Conservation (phyloP, 2,888 invertebrate species). For the Drosophila testacea region DNA sequence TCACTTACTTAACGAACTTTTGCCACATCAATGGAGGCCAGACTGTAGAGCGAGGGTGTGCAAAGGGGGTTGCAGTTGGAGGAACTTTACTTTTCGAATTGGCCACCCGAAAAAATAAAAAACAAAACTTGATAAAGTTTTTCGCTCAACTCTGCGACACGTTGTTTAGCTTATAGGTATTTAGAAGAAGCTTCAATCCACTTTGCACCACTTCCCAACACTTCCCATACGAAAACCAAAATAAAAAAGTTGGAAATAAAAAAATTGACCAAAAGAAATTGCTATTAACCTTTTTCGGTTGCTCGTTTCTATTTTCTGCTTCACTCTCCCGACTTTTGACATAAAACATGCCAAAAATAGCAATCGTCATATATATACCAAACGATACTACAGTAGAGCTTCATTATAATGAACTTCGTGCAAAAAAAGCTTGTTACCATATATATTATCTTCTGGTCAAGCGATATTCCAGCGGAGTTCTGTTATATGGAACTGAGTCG, state of each 20-base stretch:
- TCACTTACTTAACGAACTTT: constrained; percentile 81
- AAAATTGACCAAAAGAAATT: constrained; percentile 15
- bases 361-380: constrained; percentile 36
- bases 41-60: neutral
- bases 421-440: no score
- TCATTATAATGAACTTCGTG: neutral
- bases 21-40: constrained; percentile 49
- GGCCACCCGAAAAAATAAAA: constrained; percentile 28
- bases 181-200: constrained; percentile 35
- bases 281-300: constrained; percentile 71
- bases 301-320: constrained; percentile 40
- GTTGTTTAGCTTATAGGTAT: constrained; percentile 64
- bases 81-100: constrained; percentile 36
- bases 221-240: neutral
- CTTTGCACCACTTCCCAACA: neutral
- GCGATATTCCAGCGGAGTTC: no score
- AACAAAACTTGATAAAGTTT: constrained; percentile 62
- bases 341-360: constrained; percentile 77
- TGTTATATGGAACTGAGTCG: no score
- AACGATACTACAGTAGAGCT: constrained; percentile 22
- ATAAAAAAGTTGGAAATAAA: constrained; percentile 7
- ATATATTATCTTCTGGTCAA: no score
- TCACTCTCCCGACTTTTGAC: constrained; percentile 32
- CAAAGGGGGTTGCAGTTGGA: neutral
- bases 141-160: constrained; percentile 58